Evolutionary conservation across 2,113 vertebrate species (phyloP), one percentile per base, ranked within the genome.

Genomic region (Eulemur macaco): DNA sequence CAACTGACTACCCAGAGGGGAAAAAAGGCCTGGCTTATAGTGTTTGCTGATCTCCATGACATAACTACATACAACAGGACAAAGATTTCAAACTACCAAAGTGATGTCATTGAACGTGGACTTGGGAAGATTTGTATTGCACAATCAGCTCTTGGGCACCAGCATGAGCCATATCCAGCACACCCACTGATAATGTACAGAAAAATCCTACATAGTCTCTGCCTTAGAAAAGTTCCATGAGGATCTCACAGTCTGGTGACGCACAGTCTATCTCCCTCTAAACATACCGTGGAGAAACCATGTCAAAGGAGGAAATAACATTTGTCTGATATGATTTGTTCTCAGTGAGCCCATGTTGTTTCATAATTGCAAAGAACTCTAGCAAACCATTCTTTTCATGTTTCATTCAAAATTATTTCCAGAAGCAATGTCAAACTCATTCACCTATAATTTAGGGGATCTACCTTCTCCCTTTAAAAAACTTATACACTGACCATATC

Each of bases 391-490:
- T 76, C 45, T 80, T 81, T 81, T 47, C 31, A 37, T 18, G 25
- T 54, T 85, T 92, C 25, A 21, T 94, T 92, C 13, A 31, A 80
- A 74, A 60, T 78, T 81, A 85, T 89, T 89, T 92, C 25, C 31
- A 64, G 69, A 68, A 74, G 27, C 73, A 89, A 64, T 31, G 23
- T 37, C 42, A 20, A 39, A 89, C 25, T 86, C 31, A 66, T 73
- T 92, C 13, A 68, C 58, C 34, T 92, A 14, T 31, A 47, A 4
- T 63, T 78, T 50, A 74, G 73, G 13, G 34, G n/a, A 58, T 84
- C 63, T 42, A 42, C 13, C 5, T 37, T 69, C n/a, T 90, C 29
- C 34, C 29, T 54, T 66, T 68, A 27, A 92, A 89, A 68, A 81
- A 29, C 15, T 69, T 47, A 20, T 15, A 37, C 42, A 25, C 18